A percentile compares a stretch with the other conserved stretches of the same genome.
phyloP scores from a whole-genome alignment of 1,140 invertebrate genomes.

The Aphaenogaster ashmeadi region DNA sequence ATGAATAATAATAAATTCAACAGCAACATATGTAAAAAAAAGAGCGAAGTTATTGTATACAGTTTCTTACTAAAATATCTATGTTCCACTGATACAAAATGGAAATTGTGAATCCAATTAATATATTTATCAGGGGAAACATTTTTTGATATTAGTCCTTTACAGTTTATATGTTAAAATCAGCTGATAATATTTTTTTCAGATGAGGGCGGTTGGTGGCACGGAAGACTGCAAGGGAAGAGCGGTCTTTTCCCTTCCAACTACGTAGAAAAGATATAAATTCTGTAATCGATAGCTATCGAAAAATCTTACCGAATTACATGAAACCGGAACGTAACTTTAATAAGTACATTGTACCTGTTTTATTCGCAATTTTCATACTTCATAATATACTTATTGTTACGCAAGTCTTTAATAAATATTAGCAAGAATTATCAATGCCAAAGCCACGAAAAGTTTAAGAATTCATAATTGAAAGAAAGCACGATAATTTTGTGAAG shows the following conservation, averaged over 20 bases:
- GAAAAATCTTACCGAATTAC: neutral
- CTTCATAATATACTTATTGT: conserved; percentile 24
- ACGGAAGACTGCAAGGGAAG: conserved; percentile 88
- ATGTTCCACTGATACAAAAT: neutral
- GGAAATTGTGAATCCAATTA: neutral
- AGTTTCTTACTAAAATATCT: neutral
- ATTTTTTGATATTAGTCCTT: neutral
- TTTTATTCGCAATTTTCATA: neutral
- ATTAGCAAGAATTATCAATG: neutral
- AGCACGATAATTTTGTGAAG: neutral
- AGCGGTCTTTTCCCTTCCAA: conserved; percentile 91
- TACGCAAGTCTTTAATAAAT: conserved; percentile 15
- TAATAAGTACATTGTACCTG: conserved; percentile 12
- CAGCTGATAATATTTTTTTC: conserved; percentile 73
- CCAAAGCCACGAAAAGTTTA: neutral
- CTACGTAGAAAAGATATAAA: conserved; percentile 88
- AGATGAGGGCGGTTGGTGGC: conserved; percentile 92
- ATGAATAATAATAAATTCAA: conserved; percentile 4
- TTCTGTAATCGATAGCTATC: neutral
- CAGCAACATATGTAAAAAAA: conserved; percentile 1
- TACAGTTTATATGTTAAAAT: neutral
- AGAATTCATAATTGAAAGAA: conserved; percentile 18
- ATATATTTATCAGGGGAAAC: neutral
- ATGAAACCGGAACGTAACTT: conserved; percentile 3
- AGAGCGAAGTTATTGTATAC: neutral